Evolutionary conservation across 2,797 vertebrate genomes (phyloP).

Genomic region (Schizothorax lantsangensis): DNA sequence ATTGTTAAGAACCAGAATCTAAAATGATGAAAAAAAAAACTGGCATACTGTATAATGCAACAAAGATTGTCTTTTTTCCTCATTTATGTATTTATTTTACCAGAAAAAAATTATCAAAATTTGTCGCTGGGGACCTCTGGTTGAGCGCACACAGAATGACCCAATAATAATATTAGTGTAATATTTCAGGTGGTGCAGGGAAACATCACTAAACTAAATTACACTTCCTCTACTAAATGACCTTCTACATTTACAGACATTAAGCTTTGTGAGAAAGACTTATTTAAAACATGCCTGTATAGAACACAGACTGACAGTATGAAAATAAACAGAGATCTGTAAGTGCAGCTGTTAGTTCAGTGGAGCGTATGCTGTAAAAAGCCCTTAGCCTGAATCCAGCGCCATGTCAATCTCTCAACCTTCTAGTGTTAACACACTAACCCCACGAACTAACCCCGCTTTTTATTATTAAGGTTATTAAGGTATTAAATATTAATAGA

Average conservation of each 20-base stretch:
- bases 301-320: not conserved
- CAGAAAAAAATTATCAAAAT: not conserved
- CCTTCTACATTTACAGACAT: not conserved
- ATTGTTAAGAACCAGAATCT: not conserved
- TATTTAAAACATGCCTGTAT: not conserved
- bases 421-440: conserved; percentile 6
- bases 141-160: not conserved
- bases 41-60: not conserved
- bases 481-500: not conserved
- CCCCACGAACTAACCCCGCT: not conserved
- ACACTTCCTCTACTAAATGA: no score
- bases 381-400: not conserved
- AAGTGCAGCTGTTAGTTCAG: conserved; percentile 6
- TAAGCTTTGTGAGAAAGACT: not conserved
- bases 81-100: not conserved
- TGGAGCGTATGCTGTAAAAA: not conserved
- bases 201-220: no score
- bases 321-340: not conserved
- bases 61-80: not conserved
- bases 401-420: not conserved
- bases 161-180: not conserved
- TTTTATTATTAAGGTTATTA: not conserved
- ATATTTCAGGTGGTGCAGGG: no score
- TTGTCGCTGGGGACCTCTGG: not conserved
- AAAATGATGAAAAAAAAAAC: no score